Conservation (phyloP, 2,888 invertebrate genomes). For the Mythimna albipuncta region DNA sequence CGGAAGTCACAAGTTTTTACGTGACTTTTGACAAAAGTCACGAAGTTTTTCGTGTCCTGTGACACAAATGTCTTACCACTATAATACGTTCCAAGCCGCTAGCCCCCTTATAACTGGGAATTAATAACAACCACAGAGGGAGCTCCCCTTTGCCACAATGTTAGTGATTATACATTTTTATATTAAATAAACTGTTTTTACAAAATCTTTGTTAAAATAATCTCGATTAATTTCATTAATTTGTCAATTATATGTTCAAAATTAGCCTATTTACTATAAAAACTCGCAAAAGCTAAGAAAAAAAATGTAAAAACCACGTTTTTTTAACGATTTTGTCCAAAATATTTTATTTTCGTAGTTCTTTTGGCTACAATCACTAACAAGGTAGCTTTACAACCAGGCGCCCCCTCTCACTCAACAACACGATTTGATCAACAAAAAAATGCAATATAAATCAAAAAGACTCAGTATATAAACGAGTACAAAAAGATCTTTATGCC, state of each 20-base stretch:
- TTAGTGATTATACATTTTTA: constrained; percentile 33
- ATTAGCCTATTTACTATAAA: constrained; percentile 7
- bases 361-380: constrained; percentile 21
- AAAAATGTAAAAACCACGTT: neutral
- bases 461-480: constrained; percentile 70
- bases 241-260: constrained; percentile 15
- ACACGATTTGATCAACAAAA: constrained; percentile 80
- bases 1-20: no score
- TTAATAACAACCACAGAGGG: constrained; percentile 28
- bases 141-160: constrained; percentile 13
- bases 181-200: constrained; percentile 5
- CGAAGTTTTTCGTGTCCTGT: neutral
- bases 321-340: neutral
- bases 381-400: no score
- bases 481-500: constrained; percentile 67
- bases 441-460: constrained; percentile 78
- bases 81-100: neutral
- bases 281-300: constrained; percentile 9
- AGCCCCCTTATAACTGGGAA: constrained; percentile 45
- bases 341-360: neutral
- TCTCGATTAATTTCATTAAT: constrained; percentile 18
- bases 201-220: constrained; percentile 1
- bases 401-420: constrained; percentile 59
- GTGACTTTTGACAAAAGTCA: neutral
- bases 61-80: constrained; percentile 12